A percentile compares a stretch with the other conserved stretches of the same genome.
phyloP scores from a whole-genome alignment of 2,888 invertebrate species.

The Protonemura montana region DNA sequence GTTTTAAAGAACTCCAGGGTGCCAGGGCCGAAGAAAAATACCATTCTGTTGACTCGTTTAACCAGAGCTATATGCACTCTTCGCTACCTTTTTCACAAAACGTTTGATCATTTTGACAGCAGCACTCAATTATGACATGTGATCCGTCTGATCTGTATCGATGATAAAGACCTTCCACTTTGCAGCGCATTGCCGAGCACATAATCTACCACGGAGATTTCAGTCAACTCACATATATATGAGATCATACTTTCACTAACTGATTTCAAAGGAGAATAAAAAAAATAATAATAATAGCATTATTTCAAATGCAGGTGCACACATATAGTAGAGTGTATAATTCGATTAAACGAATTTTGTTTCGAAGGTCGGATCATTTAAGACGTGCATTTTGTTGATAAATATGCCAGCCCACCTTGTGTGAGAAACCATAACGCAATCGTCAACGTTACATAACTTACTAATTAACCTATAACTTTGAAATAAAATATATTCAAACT shows the following conservation, averaged over 20 bases:
- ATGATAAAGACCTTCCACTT: neutral
- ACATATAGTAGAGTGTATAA: neutral
- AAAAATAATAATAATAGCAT: no score
- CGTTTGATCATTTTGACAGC: neutral
- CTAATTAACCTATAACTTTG: neutral
- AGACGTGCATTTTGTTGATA: neutral
- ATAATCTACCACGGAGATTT: neutral
- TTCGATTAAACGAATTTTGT: neutral
- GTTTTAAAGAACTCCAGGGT: neutral
- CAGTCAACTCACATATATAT: neutral
- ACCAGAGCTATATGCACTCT: neutral
- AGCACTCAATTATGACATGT: conserved; percentile 4
- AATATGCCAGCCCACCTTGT: neutral
- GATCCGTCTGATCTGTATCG: neutral
- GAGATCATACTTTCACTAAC: neutral
- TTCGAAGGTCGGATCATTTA: neutral
- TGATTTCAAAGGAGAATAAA: neutral
- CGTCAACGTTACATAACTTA: neutral
- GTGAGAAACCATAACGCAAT: neutral
- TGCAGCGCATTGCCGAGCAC: neutral
- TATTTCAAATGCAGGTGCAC: neutral
- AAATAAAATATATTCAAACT: neutral
- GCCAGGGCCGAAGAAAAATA: neutral
- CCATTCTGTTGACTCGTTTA: neutral
- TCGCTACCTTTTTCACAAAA: neutral